phyloP scores from a whole-genome alignment of 1,140 invertebrate genomes.

The Heliconius himera region DNA sequence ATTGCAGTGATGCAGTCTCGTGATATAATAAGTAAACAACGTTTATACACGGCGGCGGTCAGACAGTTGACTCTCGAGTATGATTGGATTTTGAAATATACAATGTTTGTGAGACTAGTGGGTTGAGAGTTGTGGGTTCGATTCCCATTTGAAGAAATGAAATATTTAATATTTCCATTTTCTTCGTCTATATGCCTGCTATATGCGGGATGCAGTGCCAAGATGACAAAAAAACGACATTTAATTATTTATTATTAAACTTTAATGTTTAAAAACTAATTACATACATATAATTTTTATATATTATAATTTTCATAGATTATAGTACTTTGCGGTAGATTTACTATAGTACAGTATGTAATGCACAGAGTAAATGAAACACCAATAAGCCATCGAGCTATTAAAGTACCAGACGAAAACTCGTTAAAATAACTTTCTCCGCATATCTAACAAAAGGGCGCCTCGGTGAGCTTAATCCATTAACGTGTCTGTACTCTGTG shows the following conservation, averaged over 20 bases:
- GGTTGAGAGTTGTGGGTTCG: too few relatives aligned
- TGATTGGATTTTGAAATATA: neutral
- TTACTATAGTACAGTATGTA: neutral
- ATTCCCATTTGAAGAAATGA: too few relatives aligned
- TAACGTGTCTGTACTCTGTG: slow-evolving; percentile 9
- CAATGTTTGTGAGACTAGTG: too few relatives aligned
- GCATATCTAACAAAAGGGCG: slow-evolving; percentile 18
- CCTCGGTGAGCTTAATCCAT: slow-evolving; percentile 23
- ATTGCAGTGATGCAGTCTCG: neutral
- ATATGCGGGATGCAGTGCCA: too few relatives aligned
- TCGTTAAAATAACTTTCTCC: slow-evolving; percentile 22
- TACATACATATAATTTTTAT: neutral
- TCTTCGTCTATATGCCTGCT: too few relatives aligned
- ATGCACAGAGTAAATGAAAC: neutral
- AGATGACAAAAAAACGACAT: too few relatives aligned
- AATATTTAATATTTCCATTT: too few relatives aligned
- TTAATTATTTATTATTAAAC: neutral
- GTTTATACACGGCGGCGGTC: neutral
- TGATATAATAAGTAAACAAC: neutral
- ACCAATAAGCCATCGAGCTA: neutral
- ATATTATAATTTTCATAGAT: too few relatives aligned
- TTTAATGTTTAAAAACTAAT: neutral
- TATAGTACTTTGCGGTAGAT: neutral
- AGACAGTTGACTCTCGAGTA: neutral
- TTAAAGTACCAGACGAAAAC: slow-evolving; percentile 17